A percentile compares a stretch with the other conserved stretches of the same genome.
Conservation (phyloP, 1,140 invertebrate species). For the Lethrus apterus region DNA sequence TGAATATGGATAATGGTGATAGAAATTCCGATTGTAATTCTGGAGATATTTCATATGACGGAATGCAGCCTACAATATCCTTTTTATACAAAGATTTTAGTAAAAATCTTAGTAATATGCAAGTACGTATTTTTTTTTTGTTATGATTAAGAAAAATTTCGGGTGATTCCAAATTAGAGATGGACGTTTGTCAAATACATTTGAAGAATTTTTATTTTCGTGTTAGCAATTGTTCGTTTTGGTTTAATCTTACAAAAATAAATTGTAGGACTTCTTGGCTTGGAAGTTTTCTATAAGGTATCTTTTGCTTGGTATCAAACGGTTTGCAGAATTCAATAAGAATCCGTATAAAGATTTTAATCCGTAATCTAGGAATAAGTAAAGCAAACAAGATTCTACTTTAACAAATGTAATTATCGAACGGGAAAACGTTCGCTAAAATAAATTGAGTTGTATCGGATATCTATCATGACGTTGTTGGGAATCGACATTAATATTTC, state of each 20-base stretch:
- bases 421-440: not conserved
- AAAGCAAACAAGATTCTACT: conserved; percentile 10
- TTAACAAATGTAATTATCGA: conserved; percentile 12
- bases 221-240: conserved; percentile 7
- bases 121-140: conserved; percentile 22
- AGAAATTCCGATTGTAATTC: conserved; percentile 82
- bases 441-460: conserved; percentile 21
- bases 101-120: conserved; percentile 27
- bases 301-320: conserved; percentile 6
- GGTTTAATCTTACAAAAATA: conserved; percentile 11
- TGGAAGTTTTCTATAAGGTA: conserved; percentile 16
- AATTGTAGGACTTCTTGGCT: conserved; percentile 26
- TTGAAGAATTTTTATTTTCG: no score
- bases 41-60: conserved; percentile 78
- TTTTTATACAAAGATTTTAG: conserved; percentile 55
- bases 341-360: conserved; percentile 17
- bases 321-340: conserved; percentile 17
- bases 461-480: conserved; percentile 20
- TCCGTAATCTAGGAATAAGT: conserved; percentile 7
- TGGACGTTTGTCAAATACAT: not conserved
- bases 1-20: conserved; percentile 70
- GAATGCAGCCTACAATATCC: conserved; percentile 91
- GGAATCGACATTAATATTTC: conserved; percentile 10
- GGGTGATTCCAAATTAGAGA: not conserved
- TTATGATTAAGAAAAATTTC: no score